Conservation (phyloP, 2,888 invertebrate genomes). For the Shargacucullia verbasci region DNA sequence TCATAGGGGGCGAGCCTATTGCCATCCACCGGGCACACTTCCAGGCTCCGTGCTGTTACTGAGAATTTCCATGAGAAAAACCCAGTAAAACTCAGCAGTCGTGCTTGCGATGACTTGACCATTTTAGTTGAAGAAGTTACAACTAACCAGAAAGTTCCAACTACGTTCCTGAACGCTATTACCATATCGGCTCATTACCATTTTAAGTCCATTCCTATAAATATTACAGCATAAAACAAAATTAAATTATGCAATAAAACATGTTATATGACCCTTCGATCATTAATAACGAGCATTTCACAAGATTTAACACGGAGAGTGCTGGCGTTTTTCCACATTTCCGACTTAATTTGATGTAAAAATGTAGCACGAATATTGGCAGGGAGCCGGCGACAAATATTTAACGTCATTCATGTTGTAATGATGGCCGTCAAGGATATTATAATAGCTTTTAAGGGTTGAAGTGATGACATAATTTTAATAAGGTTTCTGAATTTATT, state of each 20-base stretch:
- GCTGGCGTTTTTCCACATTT: slow-evolving; percentile 14
- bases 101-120: too few species aligned
- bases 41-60: too few species aligned
- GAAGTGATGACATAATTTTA: background rate
- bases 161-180: background rate
- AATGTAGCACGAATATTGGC: slow-evolving; percentile 16
- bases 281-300: slow-evolving; percentile 44
- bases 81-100: too few species aligned
- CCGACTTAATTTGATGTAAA: slow-evolving; percentile 42
- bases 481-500: too few species aligned
- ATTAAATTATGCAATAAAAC: slow-evolving; percentile 48
- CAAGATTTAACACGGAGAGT: slow-evolving; percentile 47
- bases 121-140: too few species aligned
- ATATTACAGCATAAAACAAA: slow-evolving; percentile 21
- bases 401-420: slow-evolving; percentile 28
- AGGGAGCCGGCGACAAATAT: slow-evolving; percentile 10
- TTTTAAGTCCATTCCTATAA: slow-evolving; percentile 28
- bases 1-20: too few species aligned
- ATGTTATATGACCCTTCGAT: slow-evolving; percentile 48
- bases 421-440: slow-evolving; percentile 2
- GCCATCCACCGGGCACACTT: too few species aligned
- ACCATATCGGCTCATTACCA: slow-evolving; percentile 13
- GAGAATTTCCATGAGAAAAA: too few species aligned
- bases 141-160: too few species aligned
- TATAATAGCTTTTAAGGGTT: slow-evolving; percentile 4